Base-by-base conservation (phyloP, 2,888 invertebrate genomes). In the Rhamnusium bicolor region DNA sequence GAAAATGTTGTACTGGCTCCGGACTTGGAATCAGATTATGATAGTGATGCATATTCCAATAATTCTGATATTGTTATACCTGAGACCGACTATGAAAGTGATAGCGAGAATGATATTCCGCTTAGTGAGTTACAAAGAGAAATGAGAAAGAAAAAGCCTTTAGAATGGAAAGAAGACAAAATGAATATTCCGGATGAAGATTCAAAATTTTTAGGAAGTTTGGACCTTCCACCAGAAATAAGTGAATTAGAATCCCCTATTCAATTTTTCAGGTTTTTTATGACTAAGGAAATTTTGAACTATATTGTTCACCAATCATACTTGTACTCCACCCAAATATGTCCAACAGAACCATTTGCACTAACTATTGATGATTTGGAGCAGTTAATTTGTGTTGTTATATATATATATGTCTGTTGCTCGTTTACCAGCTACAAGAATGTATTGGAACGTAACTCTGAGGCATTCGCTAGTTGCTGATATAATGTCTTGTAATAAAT, bases 401-500 rank as follows among this genome's bases (percentile, higher is more conserved):
- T 58, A 27, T 66, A 18, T 60, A 10, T 67, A 67, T 63, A 70
- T 67, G 67, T 70, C 67, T 10, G 14, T 53, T 12, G 27, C 66
- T 21, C 58, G 24, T 32, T 66, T 73, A 29, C 66, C 73, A 12
- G 16, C 27, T 60, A 58, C 40, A 47, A 69, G 69, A 51, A 24
- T 27, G 8, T 73, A 73, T 27, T 73, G 73, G 73, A 62, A 19
- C 21, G n/a, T 46, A 21, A 53, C 18, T 66, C 51, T 73, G 21
- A 63, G 69, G 27, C 60, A 73, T 40, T 61, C 65, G 14, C 19
- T 12, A 2, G 27, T 69, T 18, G 51, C 19, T 47, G 60, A 58
- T 12, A 63, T 54, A 12, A 73, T 73, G 73, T 60, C 40, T 4
- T 73, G 69, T 60, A 73, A 69, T 40, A 65, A 49, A 58, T 73